Percentiles rank a stretch among this genome's conserved stretches.
Conservation (phyloP, 2,797 vertebrate species). For the Microcaecilia unicolor region DNA sequence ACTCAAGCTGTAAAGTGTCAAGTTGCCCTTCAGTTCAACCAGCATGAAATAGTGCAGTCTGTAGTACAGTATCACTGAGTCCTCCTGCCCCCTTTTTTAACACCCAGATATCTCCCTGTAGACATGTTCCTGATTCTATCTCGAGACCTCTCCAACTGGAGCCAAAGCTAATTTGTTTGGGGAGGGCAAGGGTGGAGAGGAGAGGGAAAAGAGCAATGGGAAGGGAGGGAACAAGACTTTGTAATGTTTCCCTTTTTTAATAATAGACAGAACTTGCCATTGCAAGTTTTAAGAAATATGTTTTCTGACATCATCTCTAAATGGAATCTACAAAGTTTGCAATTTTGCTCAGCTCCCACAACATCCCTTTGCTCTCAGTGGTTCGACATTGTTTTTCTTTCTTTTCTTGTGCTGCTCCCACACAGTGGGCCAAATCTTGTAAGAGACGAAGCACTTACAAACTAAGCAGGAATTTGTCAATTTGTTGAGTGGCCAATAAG, state of each 20-base stretch:
- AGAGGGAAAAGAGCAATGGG: background rate
- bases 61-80: constrained; percentile 34
- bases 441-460: constrained; percentile 65
- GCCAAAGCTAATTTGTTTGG: constrained; percentile 46
- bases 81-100: constrained; percentile 25
- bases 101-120: constrained; percentile 36
- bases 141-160: constrained; percentile 31
- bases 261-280: constrained; percentile 45
- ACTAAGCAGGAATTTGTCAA: constrained; percentile 45
- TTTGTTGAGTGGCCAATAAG: too few relatives aligned
- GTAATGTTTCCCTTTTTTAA: constrained; percentile 48
- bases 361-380: constrained; percentile 55
- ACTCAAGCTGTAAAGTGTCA: constrained; percentile 67
- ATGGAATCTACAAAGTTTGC: constrained; percentile 49
- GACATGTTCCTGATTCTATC: constrained; percentile 37
- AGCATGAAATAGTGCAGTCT: constrained; percentile 38
- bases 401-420: constrained; percentile 68
- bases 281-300: constrained; percentile 31
- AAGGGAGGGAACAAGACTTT: constrained; percentile 11
- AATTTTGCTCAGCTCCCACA: constrained; percentile 52
- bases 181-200: constrained; percentile 14
- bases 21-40: constrained; percentile 31
- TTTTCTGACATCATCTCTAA: constrained; percentile 57
- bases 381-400: constrained; percentile 59
- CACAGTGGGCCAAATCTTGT: constrained; percentile 73